Conservation (phyloP, 1,140 invertebrate genomes). For the Holotrichia oblita region DNA sequence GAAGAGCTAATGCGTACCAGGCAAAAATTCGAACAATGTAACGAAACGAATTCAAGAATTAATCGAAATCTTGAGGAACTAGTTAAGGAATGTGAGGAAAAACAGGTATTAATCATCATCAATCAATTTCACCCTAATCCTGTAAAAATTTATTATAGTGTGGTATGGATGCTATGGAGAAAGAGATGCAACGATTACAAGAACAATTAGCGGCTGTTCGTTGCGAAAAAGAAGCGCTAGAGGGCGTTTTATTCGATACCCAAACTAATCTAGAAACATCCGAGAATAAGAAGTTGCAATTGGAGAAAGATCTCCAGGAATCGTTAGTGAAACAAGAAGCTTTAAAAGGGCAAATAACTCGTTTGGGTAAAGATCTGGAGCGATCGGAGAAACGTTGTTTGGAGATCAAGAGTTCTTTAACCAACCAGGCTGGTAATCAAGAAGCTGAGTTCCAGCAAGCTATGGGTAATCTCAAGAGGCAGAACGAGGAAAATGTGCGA, state of each 20-base stretch:
- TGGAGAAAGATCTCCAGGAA: constrained; percentile 81
- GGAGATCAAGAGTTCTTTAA: constrained; percentile 76
- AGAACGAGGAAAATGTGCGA: constrained; percentile 75
- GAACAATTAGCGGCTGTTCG: constrained; percentile 78
- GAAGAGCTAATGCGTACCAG: constrained; percentile 79
- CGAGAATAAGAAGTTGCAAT: constrained; percentile 73
- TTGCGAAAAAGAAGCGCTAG: constrained; percentile 83
- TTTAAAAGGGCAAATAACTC: constrained; percentile 72
- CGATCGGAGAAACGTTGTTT: constrained; percentile 75
- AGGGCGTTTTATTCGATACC: constrained; percentile 82
- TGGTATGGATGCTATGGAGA: constrained; percentile 77
- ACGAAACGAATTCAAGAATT: constrained; percentile 78
- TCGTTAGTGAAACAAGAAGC: constrained; percentile 78
- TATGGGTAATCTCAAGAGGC: constrained; percentile 75
- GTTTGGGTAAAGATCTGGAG: constrained; percentile 79
- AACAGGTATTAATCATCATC: constrained; percentile 66
- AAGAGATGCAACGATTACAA: constrained; percentile 79
- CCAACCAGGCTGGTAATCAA: constrained; percentile 75
- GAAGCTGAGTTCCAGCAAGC: constrained; percentile 81
- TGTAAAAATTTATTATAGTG: constrained; percentile 64
- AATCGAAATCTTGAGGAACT: constrained; percentile 82
- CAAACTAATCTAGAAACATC: constrained; percentile 80
- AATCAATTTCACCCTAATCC: no score
- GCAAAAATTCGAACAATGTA: constrained; percentile 80
- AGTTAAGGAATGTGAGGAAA: constrained; percentile 84